Percentiles rank a stretch among this genome's conserved stretches.
Evolutionary conservation across 2,888 invertebrate genomes (phyloP).

Genomic region (Epistrophe grossulariae): DNA sequence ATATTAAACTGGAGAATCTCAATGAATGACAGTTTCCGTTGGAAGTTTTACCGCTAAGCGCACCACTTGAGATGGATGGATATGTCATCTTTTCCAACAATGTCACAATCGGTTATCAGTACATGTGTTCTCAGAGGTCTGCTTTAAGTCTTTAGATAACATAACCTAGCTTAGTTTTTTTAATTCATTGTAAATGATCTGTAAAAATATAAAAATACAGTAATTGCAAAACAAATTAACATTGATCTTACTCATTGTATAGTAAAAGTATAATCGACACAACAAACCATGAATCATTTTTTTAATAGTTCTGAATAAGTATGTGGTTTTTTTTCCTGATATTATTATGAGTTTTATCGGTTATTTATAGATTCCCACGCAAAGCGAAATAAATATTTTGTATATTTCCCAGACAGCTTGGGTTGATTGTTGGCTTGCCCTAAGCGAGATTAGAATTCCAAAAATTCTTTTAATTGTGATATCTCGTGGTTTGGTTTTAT

Average conservation of each 20-base stretch:
- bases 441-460: slow-evolving; percentile 15
- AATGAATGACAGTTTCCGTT: slow-evolving; percentile 8
- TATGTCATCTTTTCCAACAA: neutral
- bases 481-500: neutral
- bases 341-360: neutral
- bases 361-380: slow-evolving; percentile 32
- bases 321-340: neutral
- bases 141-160: neutral
- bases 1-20: neutral
- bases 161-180: neutral
- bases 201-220: neutral
- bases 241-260: neutral
- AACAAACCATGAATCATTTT: slow-evolving; percentile 19
- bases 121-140: neutral
- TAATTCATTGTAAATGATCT: neutral
- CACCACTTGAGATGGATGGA: neutral
- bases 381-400: neutral
- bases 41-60: neutral
- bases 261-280: neutral
- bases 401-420: slow-evolving; percentile 19
- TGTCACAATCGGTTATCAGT: neutral
- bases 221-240: neutral
- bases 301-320: neutral
- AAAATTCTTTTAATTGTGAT: slow-evolving; percentile 1
- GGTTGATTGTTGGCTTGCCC: neutral